Percentiles rank a stretch among this genome's conserved stretches.
Conservation (phyloP, 1,140 invertebrate genomes). For the Lepidurus arcticus region DNA sequence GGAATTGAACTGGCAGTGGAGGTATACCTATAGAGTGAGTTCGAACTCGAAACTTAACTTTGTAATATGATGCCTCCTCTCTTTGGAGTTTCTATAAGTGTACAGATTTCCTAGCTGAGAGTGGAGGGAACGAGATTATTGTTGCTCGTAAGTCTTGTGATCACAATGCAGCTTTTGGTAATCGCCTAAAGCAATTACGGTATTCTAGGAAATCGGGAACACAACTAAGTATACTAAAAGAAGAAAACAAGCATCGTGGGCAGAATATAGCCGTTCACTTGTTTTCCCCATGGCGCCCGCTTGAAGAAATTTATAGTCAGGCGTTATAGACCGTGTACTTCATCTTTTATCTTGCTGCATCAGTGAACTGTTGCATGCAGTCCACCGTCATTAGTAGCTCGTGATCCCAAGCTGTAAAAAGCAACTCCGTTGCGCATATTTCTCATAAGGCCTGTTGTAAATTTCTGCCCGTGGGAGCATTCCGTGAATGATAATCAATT, state of each 20-base stretch:
- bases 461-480: not conserved
- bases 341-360: not conserved
- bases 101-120: not conserved
- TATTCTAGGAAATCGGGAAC: not conserved
- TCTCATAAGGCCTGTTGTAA: not conserved
- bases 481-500: not conserved
- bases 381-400: not conserved
- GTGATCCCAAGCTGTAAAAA: not conserved
- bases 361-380: slow-evolving; percentile 13
- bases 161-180: not conserved
- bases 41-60: too few species aligned
- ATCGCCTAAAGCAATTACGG: not conserved
- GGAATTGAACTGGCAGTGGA: too few species aligned
- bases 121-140: not conserved
- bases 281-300: not conserved
- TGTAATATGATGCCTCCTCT: not conserved
- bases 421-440: not conserved
- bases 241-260: not conserved
- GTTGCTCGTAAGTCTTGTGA: not conserved
- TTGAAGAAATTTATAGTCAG: not conserved
- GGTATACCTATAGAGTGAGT: too few species aligned
- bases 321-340: not conserved
- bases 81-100: not conserved
- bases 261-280: not conserved
- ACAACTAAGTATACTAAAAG: not conserved